phyloP scores from a whole-genome alignment of 2,113 vertebrate species.

The Pipra filicauda region DNA sequence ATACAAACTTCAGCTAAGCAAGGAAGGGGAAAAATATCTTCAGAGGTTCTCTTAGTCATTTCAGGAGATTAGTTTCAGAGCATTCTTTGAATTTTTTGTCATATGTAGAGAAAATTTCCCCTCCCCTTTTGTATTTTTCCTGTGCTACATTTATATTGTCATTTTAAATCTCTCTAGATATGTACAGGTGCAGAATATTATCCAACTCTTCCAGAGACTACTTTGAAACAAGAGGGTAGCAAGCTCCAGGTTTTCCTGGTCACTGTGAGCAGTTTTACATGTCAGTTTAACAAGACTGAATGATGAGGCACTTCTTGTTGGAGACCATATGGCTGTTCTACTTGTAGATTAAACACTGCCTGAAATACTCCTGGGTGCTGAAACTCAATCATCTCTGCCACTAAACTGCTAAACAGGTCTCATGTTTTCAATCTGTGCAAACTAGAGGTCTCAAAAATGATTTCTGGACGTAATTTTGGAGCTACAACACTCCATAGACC shows the following conservation, averaged over 20 bases:
- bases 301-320: not conserved
- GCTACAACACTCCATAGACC: not conserved
- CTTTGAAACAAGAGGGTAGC: not conserved
- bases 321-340: constrained; percentile 14
- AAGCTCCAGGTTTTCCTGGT: not conserved
- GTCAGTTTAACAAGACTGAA: not conserved
- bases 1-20: not conserved
- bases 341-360: not conserved
- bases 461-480: not conserved
- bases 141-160: not conserved
- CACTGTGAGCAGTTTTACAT: not conserved
- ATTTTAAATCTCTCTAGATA: not conserved
- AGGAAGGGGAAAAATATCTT: not conserved
- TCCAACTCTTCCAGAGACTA: not conserved
- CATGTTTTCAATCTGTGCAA: not conserved
- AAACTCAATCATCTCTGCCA: constrained; percentile 19
- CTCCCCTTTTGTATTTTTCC: not conserved
- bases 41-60: not conserved
- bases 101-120: rapidly evolving
- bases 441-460: not conserved
- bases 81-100: not conserved
- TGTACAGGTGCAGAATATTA: not conserved
- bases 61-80: not conserved
- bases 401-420: not conserved
- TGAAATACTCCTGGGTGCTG: constrained; percentile 4